Base-by-base conservation (phyloP, 2,113 vertebrate genomes). In the Pterophyllum scalare region DNA sequence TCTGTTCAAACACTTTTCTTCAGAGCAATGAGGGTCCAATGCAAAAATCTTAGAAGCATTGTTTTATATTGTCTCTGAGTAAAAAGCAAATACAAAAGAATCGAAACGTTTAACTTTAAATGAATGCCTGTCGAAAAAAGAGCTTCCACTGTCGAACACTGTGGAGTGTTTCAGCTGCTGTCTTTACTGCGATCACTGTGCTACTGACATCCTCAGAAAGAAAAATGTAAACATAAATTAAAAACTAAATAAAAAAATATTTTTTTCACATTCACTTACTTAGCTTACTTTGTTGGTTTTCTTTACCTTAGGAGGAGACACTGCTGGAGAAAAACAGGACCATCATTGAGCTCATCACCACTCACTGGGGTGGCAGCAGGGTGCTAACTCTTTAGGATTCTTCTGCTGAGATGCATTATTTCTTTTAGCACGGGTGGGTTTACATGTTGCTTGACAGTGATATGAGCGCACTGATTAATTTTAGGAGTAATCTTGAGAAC, bases 191-290 rank as follows among this genome's bases (percentile, higher is more conserved):
- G 40, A 79, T 86, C 87, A 58, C 88, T 90, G 80, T 81, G 88
- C 89, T 91, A 89, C 87, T 80, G 79, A 92, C 89, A 88, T 86
- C 89, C 75, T 89, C 85, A 74, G 88, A 38, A 94, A 92, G 60
- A 94, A 94, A 93, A 43, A 86, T 83, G 86, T 91, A 38, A 89
- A 90, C 91, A 91, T 78, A 92, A 91, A 90, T 85, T 85, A 87
- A 88, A 89, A 72, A 85, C 57, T 35, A 93, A 93, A 92, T 93
- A 92, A 93, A 94, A 95, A 95, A 94, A 93, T 93, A 95, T 84
- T 91, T 91, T 86, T 92, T 95, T 89, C 91, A 96, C 96, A 96
- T 96, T 96, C 95, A 95, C 91, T 87, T 93, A 95, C 90, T 85
- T 94, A 94, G 92, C 93, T 94, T 95, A 94, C 89, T 93, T 92